A percentile compares a stretch with the other conserved stretches of the same genome.
Evolutionary conservation across 2,797 vertebrate genomes (phyloP).

Genomic region (Aselliscus stoliczkanus): DNA sequence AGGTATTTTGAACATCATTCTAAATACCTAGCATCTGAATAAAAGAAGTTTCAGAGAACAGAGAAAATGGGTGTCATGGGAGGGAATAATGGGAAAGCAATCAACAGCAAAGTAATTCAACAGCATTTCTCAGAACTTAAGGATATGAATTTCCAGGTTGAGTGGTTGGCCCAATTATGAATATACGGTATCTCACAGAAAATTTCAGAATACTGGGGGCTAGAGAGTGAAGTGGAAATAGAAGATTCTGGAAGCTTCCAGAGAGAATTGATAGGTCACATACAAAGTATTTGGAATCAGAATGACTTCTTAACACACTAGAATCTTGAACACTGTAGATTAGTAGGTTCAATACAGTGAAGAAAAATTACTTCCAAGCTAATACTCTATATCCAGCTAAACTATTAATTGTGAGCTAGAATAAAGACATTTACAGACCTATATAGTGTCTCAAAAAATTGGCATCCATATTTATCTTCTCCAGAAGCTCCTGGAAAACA

Average conservation of each 20-base stretch:
- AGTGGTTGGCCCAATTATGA: not conserved
- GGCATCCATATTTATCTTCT: not conserved
- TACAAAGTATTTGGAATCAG: not conserved
- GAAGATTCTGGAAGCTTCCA: not conserved
- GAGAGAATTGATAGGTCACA: not conserved
- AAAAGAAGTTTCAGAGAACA: not conserved
- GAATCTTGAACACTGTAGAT: not conserved
- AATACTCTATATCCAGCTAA: not conserved
- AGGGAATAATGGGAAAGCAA: not conserved
- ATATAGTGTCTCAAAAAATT: not conserved
- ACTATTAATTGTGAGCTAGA: not conserved
- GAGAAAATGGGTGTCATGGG: not conserved
- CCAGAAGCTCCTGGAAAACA: not conserved
- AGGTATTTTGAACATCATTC: not conserved
- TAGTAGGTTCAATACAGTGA: not conserved
- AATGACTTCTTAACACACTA: slow-evolving; percentile 5
- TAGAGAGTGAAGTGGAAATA: not conserved
- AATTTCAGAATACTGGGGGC: not conserved
- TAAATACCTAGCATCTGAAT: not conserved
- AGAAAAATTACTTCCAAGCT: not conserved
- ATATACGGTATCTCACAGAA: not conserved
- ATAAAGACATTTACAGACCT: not conserved
- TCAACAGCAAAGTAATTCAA: not conserved
- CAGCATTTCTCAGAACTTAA: not conserved
- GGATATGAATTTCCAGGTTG: not conserved